These are phyloP conservation scores for Coleophora deauratella DNA, from an alignment of 2,888 invertebrate genomes.

Conservation along the genomic window DNA sequence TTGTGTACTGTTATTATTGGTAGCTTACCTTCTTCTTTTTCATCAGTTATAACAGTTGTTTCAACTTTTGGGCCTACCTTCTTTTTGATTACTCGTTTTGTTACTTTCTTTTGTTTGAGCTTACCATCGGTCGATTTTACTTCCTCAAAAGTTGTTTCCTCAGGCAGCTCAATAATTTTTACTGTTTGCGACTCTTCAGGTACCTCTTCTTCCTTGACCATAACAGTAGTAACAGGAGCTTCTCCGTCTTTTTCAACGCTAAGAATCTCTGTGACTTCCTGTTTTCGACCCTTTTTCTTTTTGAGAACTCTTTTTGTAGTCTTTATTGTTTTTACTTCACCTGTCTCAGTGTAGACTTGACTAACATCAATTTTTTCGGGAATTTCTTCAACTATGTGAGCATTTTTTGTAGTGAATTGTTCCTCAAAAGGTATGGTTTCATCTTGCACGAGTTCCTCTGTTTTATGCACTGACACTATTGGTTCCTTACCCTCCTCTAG, in stretches of 20 bases:
- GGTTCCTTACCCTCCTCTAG: conserved; percentile 27
- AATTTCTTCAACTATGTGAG: conserved; percentile 15
- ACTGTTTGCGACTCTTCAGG: conserved; percentile 21
- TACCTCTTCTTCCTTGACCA: conserved; percentile 26
- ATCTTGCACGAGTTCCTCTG: conserved; percentile 32
- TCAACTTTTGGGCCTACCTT: conserved; percentile 25
- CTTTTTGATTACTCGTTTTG: conserved; percentile 30
- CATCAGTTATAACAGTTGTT: conserved; percentile 17
- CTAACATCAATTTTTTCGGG: conserved; percentile 22
- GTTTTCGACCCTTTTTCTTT: conserved; percentile 48
- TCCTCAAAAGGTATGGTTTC: conserved; percentile 13
- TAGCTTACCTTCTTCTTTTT: conserved; percentile 29
- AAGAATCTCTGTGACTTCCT: conserved; percentile 55
- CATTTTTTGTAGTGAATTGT: conserved; percentile 10
- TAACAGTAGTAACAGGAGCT: conserved; percentile 34
- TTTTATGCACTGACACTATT: conserved; percentile 35
- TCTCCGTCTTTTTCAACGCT: conserved; percentile 52
- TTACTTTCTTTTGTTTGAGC: conserved; percentile 24
- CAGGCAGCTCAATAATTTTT: conserved; percentile 24
- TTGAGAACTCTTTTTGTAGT: conserved; percentile 57
- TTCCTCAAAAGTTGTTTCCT: conserved; percentile 33
- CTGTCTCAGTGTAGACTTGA: conserved; percentile 17
- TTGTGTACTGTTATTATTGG: conserved; percentile 30
- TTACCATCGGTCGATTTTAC: conserved; percentile 32
- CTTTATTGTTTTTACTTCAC: conserved; percentile 20